Evolutionary conservation across 2,113 vertebrate genomes (phyloP), one percentile per base, ranked within the genome.

Genomic region (Ploceus nigricollis): DNA sequence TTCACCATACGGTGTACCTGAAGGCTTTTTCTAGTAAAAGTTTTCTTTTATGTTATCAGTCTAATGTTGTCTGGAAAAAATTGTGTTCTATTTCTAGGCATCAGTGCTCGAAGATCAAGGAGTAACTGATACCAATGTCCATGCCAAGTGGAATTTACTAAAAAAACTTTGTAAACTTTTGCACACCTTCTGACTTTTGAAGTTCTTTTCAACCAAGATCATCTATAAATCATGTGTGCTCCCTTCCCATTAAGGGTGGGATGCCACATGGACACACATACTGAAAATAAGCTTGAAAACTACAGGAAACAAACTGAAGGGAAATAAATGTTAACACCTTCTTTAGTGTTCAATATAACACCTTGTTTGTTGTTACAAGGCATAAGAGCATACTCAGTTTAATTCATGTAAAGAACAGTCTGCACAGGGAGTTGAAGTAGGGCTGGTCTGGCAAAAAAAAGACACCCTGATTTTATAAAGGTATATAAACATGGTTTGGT

Each of bases 1-100:
- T 63, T 73, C 0, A 0, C 3, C 28, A 23, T 54, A 39, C 11
- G 39, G 28, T n/a, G 9, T 22, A 64, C 14, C 23, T 54, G 28
- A 39, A 64, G 22, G 14, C 17, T 39, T 72, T 45, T 72, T 45
- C 27, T 39, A 37, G 6, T 39, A 27, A 45, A 54, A 2, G 2
- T 39, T 39, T 28, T 15, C 11, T 39, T 84, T 39, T 23, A 28
- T 39, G 28, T 23, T 73, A 23, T 33, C 28, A 23, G 4, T 39
- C 18, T 33, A 39, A 19, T 28, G 4, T n/a, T 54, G 28, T 47
- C 28, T 39, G 11, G 31, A 47, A 54, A 83, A 53, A 5, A 15
- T 23, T 39, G 14, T 56, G 9, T 47, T 39, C 23, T 40, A 28
- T 64, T 64, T 72, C 14, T 21, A 54, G 14, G 11, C 27, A 9